These are phyloP conservation scores for Corythaixoides concolor DNA, from an alignment of 2,113 vertebrate genomes.

Conservation along the genomic window DNA sequence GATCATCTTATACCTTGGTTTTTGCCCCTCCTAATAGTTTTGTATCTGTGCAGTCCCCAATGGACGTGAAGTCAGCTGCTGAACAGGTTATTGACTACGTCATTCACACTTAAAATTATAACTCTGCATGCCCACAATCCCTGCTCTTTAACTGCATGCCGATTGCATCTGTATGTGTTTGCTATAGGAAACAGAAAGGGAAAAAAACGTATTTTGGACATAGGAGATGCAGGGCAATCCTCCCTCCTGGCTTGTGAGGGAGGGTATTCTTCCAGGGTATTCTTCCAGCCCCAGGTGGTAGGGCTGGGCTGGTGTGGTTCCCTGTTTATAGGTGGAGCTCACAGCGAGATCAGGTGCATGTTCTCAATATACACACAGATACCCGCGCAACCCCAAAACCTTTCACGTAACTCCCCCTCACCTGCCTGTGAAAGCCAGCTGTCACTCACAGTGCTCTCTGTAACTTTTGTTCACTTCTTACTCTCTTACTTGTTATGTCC, in stretches of 20 bases:
- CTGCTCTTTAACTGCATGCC: background rate
- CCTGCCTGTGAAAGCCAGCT: background rate
- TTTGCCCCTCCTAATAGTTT: background rate
- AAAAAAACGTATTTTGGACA: background rate
- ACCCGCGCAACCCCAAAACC: background rate
- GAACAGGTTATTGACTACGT: background rate
- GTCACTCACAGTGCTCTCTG: background rate
- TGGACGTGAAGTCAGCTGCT: background rate
- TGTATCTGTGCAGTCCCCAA: background rate
- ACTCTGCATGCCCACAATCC: rapidly evolving
- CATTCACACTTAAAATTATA: rapidly evolving
- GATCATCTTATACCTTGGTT: background rate
- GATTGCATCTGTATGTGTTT: background rate
- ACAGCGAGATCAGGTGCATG: rapidly evolving
- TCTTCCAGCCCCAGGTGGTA: background rate
- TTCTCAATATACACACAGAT: background rate
- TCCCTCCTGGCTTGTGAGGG: background rate
- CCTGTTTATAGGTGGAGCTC: background rate
- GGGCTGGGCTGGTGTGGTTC: rapidly evolving
- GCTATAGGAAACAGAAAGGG: background rate
- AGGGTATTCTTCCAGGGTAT: too few species aligned
- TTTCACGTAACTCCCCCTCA: background rate
- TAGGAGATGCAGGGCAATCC: background rate
- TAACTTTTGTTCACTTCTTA: background rate
- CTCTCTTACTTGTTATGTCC: background rate